Conservation (phyloP, 2,113 vertebrate species). For the Crocuta crocuta region DNA sequence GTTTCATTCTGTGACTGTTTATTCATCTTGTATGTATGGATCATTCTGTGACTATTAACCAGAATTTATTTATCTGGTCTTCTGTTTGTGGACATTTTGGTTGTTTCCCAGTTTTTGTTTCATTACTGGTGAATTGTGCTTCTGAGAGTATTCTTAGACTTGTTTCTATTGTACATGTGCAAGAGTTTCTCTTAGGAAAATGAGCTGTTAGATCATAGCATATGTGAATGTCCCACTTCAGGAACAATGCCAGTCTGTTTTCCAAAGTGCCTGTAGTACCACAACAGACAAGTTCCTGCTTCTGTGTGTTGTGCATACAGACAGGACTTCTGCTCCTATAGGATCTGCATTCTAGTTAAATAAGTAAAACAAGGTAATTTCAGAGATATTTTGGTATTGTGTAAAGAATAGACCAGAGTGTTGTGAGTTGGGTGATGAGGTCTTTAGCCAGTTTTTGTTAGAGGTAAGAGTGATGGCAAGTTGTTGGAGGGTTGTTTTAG, state of each 20-base stretch:
- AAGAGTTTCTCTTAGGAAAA: background rate
- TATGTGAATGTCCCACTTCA: constrained; percentile 15
- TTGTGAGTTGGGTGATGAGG: background rate
- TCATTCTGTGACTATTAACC: background rate
- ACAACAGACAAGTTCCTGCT: background rate
- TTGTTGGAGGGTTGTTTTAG: background rate
- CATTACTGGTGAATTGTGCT: background rate
- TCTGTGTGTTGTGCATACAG: background rate
- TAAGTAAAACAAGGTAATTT: background rate
- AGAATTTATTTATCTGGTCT: background rate
- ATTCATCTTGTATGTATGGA: background rate
- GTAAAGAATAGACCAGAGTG: background rate
- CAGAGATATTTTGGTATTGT: background rate
- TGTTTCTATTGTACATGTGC: background rate
- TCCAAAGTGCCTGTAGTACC: background rate
- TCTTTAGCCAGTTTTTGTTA: background rate
- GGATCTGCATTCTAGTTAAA: background rate
- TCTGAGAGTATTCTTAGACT: background rate
- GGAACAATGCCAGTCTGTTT: background rate
- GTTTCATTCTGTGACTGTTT: background rate
- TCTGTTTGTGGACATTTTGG: background rate
- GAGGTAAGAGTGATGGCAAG: background rate
- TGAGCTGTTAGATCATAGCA: background rate
- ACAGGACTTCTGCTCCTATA: background rate
- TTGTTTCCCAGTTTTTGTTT: background rate